Conservation (phyloP, 1,140 invertebrate species). For the Cotesia glomerata region DNA sequence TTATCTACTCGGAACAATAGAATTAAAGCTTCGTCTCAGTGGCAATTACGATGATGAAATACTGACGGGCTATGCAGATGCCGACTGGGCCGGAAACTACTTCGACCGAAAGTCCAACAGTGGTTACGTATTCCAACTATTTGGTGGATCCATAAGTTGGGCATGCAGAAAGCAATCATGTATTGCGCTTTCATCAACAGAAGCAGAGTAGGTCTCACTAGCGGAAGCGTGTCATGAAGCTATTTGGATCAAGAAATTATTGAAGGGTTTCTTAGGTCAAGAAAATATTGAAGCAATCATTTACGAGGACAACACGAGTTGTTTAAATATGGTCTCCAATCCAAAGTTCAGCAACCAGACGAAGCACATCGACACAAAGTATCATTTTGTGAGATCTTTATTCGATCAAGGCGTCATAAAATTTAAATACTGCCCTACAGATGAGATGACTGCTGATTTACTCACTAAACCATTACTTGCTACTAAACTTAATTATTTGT, state of each 20-base stretch:
- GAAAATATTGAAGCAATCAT: slow-evolving; percentile 3
- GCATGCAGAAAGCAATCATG: slow-evolving; percentile 12
- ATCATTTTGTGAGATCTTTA: slow-evolving; percentile 1
- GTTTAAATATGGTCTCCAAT: slow-evolving; percentile 2
- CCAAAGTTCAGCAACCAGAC: neutral
- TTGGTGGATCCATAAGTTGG: slow-evolving; percentile 13
- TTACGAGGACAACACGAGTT: slow-evolving; percentile 21
- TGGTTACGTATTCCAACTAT: slow-evolving; percentile 12
- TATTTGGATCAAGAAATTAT: neutral
- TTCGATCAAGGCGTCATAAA: neutral
- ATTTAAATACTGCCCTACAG: slow-evolving; percentile 19
- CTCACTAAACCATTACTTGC: slow-evolving; percentile 12
- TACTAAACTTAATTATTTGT: too few species aligned
- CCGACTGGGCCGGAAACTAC: slow-evolving; percentile 22
- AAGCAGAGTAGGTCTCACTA: slow-evolving; percentile 15
- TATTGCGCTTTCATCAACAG: slow-evolving; percentile 15
- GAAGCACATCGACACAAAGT: slow-evolving; percentile 16
- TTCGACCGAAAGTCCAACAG: slow-evolving; percentile 35
- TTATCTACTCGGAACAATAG: slow-evolving; percentile 3
- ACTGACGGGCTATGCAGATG: slow-evolving; percentile 23
- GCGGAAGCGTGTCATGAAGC: slow-evolving; percentile 12
- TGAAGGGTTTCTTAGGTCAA: neutral
- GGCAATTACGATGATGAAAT: neutral
- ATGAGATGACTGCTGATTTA: slow-evolving; percentile 21
- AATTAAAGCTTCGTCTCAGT: slow-evolving; percentile 1